Evolutionary conservation across 2,113 vertebrate species (phyloP).

Genomic region (Rhizomys pruinosus): DNA sequence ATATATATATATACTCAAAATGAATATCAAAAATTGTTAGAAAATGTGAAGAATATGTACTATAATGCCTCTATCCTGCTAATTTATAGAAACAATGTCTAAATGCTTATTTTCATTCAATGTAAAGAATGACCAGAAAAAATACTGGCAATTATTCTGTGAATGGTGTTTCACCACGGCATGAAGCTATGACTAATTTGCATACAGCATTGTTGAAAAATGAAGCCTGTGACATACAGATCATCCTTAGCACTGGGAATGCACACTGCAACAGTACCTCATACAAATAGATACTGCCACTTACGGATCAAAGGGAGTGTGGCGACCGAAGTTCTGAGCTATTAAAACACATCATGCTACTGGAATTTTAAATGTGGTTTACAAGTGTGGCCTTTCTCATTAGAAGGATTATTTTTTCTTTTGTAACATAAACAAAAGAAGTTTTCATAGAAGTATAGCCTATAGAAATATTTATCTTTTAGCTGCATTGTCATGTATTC

Average conservation of each 20-base stretch:
- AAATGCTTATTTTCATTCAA: slow-evolving; percentile 62
- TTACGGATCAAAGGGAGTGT: slow-evolving; percentile 77
- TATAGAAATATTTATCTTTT: background rate
- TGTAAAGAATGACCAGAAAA: slow-evolving; percentile 70
- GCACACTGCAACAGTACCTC: slow-evolving; percentile 66
- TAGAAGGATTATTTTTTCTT: slow-evolving; percentile 44
- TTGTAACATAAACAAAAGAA: slow-evolving; percentile 67
- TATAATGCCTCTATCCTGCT: slow-evolving; percentile 54
- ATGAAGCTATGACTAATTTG: slow-evolving; percentile 77
- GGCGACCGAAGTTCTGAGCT: slow-evolving; percentile 34
- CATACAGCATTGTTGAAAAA: slow-evolving; percentile 73
- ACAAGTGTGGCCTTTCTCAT: slow-evolving; percentile 45
- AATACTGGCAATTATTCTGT: slow-evolving; percentile 76
- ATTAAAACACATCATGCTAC: slow-evolving; percentile 57
- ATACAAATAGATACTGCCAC: slow-evolving; percentile 83
- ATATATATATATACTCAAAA: slow-evolving; percentile 40
- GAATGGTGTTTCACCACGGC: slow-evolving; percentile 66
- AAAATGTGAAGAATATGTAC: slow-evolving; percentile 51
- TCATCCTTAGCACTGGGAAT: slow-evolving; percentile 68
- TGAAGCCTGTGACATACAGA: slow-evolving; percentile 71
- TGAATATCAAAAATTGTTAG: slow-evolving; percentile 39
- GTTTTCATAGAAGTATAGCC: slow-evolving; percentile 7
- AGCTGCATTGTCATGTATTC: slow-evolving; percentile 39
- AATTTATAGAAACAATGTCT: slow-evolving; percentile 68
- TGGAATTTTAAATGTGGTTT: slow-evolving; percentile 67